Base-by-base conservation (phyloP, 2,797 vertebrate species). In the Molothrus ater region DNA sequence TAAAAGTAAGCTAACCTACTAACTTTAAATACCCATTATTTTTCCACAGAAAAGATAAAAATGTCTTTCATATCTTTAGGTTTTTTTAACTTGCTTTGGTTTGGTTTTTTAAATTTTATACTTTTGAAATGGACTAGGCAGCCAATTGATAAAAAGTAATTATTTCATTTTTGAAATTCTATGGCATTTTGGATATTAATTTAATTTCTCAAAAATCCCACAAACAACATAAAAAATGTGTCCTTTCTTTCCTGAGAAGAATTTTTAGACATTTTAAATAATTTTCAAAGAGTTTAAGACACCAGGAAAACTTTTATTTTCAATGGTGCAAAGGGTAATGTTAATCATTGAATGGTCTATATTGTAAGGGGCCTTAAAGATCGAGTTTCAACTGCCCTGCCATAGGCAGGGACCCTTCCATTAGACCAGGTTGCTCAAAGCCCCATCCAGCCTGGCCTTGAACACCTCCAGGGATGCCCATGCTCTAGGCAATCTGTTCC, bases 321-420 rank as follows among this genome's bases (percentile, higher is more conserved):
- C 60, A 36, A 8, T 5, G 14, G 59, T 25, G 36, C 13, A 28
- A 53, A 57, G 24, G 56, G 22, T 59, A 36, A 20, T 4, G 17
- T 7, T 26, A 45, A 45, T 21, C 11, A 45, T 3, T 1, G 2
- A 68, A 57, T 13, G 5, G 10, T 78, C 18, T 57, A 6, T 3
- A 26, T 40, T 68, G 26, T 31, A 83, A 79, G 25, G 11, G 16
- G 29, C 29, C 13, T 45, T 28, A 51, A 68, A 78, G 48, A 66
- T 13, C 1, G 1, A 68, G 25, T 45, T 78, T 11, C 42, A 78
- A 43, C 5, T 0, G 0, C 10, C 4, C 4, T 34, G 32, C 32
- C 25, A 6, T 3, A 18, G 60, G 36, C 17, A 70, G 36, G 26
- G 53, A 48, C 34, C 48, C 32, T 34, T 66, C 48, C 48, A 45